Conservation (phyloP, 2,113 vertebrate species). For the Glaucidium brasilianum region DNA sequence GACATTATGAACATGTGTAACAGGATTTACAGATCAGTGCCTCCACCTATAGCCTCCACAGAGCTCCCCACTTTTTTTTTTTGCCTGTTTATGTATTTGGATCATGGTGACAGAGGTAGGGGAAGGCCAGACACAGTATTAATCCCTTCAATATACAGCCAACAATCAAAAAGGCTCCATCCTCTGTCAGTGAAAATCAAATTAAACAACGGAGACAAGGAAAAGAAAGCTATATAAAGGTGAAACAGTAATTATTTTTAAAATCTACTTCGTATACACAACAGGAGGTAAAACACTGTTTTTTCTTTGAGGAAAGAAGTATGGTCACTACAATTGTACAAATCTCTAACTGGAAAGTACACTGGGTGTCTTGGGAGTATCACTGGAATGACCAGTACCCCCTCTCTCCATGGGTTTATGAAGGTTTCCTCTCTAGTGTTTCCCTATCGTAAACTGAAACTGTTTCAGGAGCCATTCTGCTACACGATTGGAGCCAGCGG, state of each 20-base stretch:
- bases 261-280: neutral
- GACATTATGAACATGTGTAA: too few species aligned
- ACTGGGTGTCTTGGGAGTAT: neutral
- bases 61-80: neutral
- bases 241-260: neutral
- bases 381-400: neutral
- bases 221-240: neutral
- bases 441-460: neutral
- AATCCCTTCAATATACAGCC: neutral
- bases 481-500: rapidly evolving
- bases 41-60: neutral
- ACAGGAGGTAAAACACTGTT: neutral
- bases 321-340: neutral
- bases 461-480: neutral
- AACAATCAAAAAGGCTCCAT: neutral
- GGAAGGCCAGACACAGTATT: neutral
- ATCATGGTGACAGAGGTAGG: neutral
- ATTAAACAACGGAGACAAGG: neutral
- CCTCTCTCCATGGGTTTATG: neutral
- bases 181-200: neutral
- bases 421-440: neutral
- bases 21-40: neutral
- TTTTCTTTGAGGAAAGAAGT: neutral
- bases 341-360: neutral
- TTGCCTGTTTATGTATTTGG: neutral